Evolutionary conservation across 2,888 invertebrate genomes (phyloP), one percentile per base, ranked within the genome.

Genomic region (Zele albiditarsus): DNA sequence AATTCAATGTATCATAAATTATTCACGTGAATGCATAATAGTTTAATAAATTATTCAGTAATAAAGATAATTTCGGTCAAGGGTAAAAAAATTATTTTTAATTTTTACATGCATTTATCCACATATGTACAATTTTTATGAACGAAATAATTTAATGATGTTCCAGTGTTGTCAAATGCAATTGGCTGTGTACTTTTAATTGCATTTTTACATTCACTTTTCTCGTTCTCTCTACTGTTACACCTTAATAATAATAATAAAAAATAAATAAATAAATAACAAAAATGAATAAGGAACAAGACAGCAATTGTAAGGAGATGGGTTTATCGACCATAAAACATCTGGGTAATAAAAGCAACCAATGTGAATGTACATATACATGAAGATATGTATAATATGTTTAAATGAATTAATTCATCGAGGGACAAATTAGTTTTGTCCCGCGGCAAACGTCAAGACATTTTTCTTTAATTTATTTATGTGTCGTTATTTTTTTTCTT

Each of bases 341-440:
- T 81, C 73, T 77, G 81, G 60, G 81, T 80, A 82, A 84, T 83
- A 83, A 84, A 84, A 80, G 81, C 78, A 79, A 79, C 78, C 78
- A 79, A 53, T n/a, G n/a, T 53, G 20, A 53, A 53, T 53, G 20
- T 20, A 20, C 8, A 10, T 53, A n/a, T 46, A 46, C n/a, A 53
- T 53, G 53, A 80, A 80, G 80, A 82, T 79, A 77, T 81, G 75
- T 78, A 49, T 46, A 31, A 77, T 79, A 81, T 82, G 81, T 81
- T 83, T 83, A 80, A 81, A 82, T 81, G 83, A 83, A 83, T 83
- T 83, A 82, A 83, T 83, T 83, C 81, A 81, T 83, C 80, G 83
- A 83, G 83, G 81, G 83, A 83, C 83, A 83, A 83, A 83, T 83
- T 83, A 80, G 82, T 80, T 60, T 42, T 74, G 65, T 71, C 74